These are phyloP conservation scores for Babylonia areolata DNA, from an alignment of 1,140 invertebrate species.

Conservation along the genomic window DNA sequence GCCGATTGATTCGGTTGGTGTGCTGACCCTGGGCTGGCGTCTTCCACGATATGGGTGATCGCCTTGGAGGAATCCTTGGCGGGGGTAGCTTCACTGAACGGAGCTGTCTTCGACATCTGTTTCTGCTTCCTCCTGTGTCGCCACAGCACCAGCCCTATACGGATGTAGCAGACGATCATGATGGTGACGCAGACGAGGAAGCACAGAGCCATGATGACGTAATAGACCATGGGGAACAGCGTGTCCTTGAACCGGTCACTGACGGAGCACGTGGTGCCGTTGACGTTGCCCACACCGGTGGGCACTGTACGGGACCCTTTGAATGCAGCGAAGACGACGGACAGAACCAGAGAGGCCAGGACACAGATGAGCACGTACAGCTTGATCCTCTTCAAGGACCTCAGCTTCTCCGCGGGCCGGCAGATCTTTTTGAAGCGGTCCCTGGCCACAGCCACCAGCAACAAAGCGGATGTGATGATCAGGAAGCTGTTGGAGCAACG, in stretches of 20 bases:
- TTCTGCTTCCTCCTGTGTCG: conserved; percentile 7
- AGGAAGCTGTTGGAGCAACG: conserved; percentile 47
- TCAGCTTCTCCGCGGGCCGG: conserved; percentile 35
- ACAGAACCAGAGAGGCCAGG: background rate
- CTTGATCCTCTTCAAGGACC: background rate
- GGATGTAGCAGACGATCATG: conserved; percentile 8
- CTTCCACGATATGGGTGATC: background rate
- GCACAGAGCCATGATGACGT: conserved; percentile 37
- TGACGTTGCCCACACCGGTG: conserved; percentile 27
- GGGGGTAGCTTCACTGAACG: background rate
- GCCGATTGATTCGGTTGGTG: background rate
- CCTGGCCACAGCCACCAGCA: conserved; percentile 51
- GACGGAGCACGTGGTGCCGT: conserved; percentile 40
- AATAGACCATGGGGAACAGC: conserved; percentile 38
- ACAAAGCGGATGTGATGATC: conserved; percentile 39
- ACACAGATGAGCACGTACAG: background rate
- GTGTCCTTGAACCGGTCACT: conserved; percentile 36
- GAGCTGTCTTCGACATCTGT: background rate
- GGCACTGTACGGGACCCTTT: conserved; percentile 37
- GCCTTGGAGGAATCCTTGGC: background rate
- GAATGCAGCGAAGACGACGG: conserved; percentile 34
- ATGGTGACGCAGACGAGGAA: conserved; percentile 25
- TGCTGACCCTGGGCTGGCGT: background rate
- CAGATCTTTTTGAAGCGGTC: conserved; percentile 54
- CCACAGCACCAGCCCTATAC: conserved; percentile 8